A percentile compares a stretch with the other conserved stretches of the same genome.
Evolutionary conservation across 2,797 vertebrate species (phyloP).

Genomic region (Intellagama lesueurii): DNA sequence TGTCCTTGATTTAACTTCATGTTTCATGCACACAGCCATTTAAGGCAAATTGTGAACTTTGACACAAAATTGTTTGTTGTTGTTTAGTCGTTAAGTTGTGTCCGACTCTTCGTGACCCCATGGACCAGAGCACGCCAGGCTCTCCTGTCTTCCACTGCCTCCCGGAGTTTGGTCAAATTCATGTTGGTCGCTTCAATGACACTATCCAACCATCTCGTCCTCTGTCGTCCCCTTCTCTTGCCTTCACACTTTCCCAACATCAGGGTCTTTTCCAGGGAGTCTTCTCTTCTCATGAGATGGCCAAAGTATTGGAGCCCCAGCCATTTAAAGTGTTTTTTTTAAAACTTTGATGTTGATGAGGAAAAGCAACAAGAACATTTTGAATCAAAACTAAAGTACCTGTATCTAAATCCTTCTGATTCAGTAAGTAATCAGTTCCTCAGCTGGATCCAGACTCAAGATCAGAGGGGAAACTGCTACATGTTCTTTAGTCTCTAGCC

Average conservation of each 20-base stretch:
- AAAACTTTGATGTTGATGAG: constrained; percentile 71
- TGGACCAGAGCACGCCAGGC: too few species aligned
- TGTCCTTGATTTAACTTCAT: constrained; percentile 78
- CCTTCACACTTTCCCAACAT: too few species aligned
- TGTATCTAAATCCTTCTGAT: constrained; percentile 56
- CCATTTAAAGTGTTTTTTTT: constrained; percentile 63
- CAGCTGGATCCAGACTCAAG: constrained; percentile 65
- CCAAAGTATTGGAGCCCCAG: too few species aligned
- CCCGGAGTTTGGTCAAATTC: too few species aligned
- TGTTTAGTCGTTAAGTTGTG: too few species aligned
- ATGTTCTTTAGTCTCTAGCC: constrained; percentile 62
- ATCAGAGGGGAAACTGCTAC: constrained; percentile 65
- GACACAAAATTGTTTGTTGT: constrained; percentile 50
- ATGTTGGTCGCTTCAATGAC: too few species aligned
- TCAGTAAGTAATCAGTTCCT: constrained; percentile 62
- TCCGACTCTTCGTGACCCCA: too few species aligned
- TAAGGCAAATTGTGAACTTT: constrained; percentile 70
- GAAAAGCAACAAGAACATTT: constrained; percentile 66
- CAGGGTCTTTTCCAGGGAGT: too few species aligned
- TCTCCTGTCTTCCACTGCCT: too few species aligned
- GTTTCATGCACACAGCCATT: constrained; percentile 67
- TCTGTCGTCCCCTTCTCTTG: too few species aligned
- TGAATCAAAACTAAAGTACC: constrained; percentile 58
- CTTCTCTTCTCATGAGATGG: too few species aligned
- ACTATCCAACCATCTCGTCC: too few species aligned